Base-by-base conservation (phyloP, 2,797 vertebrate genomes). In the Spheniscus humboldti region DNA sequence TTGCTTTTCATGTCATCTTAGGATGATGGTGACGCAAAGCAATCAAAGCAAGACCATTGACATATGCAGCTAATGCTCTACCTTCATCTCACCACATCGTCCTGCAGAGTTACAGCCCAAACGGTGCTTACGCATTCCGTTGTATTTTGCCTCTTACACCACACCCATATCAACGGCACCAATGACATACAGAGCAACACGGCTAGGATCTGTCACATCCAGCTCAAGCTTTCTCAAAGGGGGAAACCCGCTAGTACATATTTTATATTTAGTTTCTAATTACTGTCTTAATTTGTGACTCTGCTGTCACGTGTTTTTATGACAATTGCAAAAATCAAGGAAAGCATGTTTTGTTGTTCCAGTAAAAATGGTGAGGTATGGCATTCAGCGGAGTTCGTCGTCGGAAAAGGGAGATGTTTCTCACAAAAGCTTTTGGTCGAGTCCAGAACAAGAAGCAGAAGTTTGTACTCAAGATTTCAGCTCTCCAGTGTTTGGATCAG, bases 11-110 rank as follows among this genome's bases (percentile, higher is more conserved):
- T 86, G 93, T 82, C 94, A 87, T 91, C 89, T 87, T 76, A 90
- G 87, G 24, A 76, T 67, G 52, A 55, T 20, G 53, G 78, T 92
- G 92, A 97, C 79, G 95, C 88, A 91, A 95, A 93, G 88, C 83
- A 97, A 96, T 85, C 94, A 84, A 89, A 90, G 80, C 55, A 82
- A 86, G 83, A 69, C 63, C 27, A 78, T 20, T 92, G 78, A 81
- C 55, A 48, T 57, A 47, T 10, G 41, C 39, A 88, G 90, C 63
- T 92, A 63, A 75, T 45, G 41, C 41, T 53, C 67, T 56, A 79
- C 33, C 57, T 87, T 94, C 77, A 78, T 45, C 63, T 92, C 90
- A 86, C 76, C 57, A 52, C 68, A 31, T 35, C 31, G 5, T 66
- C 85, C 76, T n/a, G 74, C 82, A 62, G 62, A 86, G 20, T 43